phyloP scores from a whole-genome alignment of 1,140 invertebrate species.

The Metopolophium dirhodum region DNA sequence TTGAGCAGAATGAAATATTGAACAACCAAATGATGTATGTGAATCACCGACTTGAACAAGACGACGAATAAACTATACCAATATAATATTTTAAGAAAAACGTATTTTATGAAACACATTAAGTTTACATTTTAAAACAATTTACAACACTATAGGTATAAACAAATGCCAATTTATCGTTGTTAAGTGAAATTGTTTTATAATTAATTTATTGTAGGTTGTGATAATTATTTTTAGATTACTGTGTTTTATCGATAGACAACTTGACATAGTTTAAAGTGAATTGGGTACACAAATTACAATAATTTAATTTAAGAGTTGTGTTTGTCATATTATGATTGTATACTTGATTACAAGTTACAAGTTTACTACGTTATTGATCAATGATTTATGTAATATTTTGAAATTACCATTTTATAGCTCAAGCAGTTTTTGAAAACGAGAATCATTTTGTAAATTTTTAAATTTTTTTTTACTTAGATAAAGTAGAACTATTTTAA shows the following conservation, averaged over 20 bases:
- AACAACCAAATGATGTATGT: background rate
- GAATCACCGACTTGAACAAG: background rate
- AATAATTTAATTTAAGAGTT: background rate
- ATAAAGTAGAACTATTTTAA: background rate
- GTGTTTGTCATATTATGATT: background rate
- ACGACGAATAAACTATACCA: background rate
- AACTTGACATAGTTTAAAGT: background rate
- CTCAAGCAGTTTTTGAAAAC: background rate
- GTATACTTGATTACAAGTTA: background rate
- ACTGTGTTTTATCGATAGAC: background rate
- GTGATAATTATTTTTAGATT: conserved; percentile 5
- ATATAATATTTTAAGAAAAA: background rate
- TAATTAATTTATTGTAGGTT: background rate
- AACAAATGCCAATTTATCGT: too few relatives aligned
- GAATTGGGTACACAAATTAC: background rate
- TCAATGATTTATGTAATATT: background rate
- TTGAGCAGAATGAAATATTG: background rate
- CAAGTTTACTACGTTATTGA: background rate
- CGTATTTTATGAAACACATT: background rate
- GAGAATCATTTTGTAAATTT: too few relatives aligned
- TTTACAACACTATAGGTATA: background rate
- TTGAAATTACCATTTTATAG: background rate
- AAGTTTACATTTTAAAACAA: background rate
- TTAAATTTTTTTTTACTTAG: background rate
- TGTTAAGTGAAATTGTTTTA: background rate